Evolutionary conservation across 2,797 vertebrate genomes (phyloP).

Genomic region (Paratrypauchen microcephalus): DNA sequence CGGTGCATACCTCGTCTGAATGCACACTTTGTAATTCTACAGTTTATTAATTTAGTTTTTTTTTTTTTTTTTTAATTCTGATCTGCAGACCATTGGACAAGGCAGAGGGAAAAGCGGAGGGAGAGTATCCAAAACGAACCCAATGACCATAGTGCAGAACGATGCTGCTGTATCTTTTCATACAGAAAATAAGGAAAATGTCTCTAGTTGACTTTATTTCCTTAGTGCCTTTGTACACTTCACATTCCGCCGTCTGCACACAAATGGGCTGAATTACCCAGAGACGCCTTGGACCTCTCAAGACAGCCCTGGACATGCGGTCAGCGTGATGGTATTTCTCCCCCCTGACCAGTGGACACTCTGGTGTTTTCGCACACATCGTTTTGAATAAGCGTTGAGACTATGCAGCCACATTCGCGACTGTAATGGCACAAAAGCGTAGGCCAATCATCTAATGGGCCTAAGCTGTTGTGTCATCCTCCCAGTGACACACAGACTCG

Average conservation of each 20-base stretch:
- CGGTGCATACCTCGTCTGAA: too few relatives aligned
- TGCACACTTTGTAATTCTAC: too few relatives aligned
- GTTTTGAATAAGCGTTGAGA: constrained; percentile 55
- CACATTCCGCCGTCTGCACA: constrained; percentile 66
- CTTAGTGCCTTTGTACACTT: background rate
- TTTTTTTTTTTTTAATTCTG: background rate
- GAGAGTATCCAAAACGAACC: background rate
- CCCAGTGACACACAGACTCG: constrained; percentile 33
- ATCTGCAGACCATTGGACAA: background rate
- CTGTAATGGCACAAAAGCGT: constrained; percentile 60
- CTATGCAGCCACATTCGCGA: constrained; percentile 43
- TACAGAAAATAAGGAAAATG: background rate
- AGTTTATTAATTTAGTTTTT: too few relatives aligned
- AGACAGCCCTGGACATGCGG: constrained; percentile 62
- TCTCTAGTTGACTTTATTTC: background rate
- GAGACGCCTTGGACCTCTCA: constrained; percentile 57
- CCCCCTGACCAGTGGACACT: constrained; percentile 60
- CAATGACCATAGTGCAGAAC: background rate
- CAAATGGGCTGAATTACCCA: constrained; percentile 73
- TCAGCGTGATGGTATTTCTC: constrained; percentile 66
- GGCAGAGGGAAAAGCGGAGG: background rate
- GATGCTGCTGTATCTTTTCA: background rate
- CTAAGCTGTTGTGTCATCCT: constrained; percentile 56
- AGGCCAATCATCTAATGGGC: constrained; percentile 41
- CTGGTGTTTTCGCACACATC: constrained; percentile 54